Evolutionary conservation across 2,113 vertebrate genomes (phyloP).

Genomic region (Pica pica): DNA sequence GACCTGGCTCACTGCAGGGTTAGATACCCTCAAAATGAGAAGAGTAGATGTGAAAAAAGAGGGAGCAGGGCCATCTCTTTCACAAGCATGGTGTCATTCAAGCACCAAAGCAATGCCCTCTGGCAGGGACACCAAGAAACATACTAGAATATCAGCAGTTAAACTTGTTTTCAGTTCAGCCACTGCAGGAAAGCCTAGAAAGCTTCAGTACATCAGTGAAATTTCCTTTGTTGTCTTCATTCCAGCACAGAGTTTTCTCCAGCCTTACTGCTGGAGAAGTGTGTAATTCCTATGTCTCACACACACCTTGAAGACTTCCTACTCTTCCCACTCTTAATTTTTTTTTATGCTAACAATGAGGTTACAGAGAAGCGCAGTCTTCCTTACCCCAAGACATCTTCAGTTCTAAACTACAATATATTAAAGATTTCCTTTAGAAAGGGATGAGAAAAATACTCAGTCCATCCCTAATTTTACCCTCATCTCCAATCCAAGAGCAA

Average conservation of each 20-base stretch:
- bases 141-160: not conserved
- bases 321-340: not conserved
- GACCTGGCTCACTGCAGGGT: not conserved
- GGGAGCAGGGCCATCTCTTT: not conserved
- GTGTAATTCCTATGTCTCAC: not conserved
- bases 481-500: not conserved
- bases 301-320: not conserved
- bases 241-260: not conserved
- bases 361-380: not conserved
- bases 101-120: not conserved
- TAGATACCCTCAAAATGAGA: not conserved
- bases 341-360: not conserved
- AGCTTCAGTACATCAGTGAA: not conserved
- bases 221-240: accelerated
- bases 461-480: not conserved
- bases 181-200: not conserved
- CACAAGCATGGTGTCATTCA: not conserved
- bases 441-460: not conserved
- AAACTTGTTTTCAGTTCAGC: not conserved
- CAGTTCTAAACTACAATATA: not conserved
- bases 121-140: not conserved
- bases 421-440: not conserved
- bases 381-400: not conserved
- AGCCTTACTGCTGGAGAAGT: not conserved
- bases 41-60: not conserved